Conservation (phyloP, 1,140 invertebrate species). For the Procambarus virginalis region DNA sequence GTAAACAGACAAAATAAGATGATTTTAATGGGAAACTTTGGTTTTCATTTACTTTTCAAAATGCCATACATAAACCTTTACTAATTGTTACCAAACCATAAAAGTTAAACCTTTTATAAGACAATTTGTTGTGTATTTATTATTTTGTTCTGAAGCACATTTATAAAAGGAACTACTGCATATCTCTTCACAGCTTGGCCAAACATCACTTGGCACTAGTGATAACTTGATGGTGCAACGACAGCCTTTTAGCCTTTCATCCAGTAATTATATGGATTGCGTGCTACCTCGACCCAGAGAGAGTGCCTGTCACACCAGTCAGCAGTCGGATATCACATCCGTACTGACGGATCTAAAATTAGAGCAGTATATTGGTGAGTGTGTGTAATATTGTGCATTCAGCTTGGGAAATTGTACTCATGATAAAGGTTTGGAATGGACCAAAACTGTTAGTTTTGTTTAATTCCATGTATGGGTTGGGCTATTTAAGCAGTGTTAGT, state of each 20-base stretch:
- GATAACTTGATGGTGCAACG: background rate
- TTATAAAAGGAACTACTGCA: background rate
- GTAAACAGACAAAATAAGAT: no score
- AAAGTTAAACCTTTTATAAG: no score
- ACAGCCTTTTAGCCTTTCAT: conserved; percentile 29
- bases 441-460: no score
- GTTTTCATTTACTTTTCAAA: no score
- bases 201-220: background rate
- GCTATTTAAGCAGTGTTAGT: no score
- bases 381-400: background rate
- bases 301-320: background rate
- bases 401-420: no score
- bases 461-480: no score
- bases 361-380: conserved; percentile 60
- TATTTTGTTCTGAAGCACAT: background rate
- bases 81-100: no score
- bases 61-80: no score
- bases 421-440: no score
- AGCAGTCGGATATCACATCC: conserved; percentile 31
- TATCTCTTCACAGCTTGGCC: background rate
- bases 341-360: conserved; percentile 50
- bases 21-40: no score
- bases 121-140: no score
- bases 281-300: conserved; percentile 18
- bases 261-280: conserved; percentile 57